A percentile compares a stretch with the other conserved stretches of the same genome.
Conservation (phyloP, 2,113 vertebrate genomes). For the Tetrao urogallus region DNA sequence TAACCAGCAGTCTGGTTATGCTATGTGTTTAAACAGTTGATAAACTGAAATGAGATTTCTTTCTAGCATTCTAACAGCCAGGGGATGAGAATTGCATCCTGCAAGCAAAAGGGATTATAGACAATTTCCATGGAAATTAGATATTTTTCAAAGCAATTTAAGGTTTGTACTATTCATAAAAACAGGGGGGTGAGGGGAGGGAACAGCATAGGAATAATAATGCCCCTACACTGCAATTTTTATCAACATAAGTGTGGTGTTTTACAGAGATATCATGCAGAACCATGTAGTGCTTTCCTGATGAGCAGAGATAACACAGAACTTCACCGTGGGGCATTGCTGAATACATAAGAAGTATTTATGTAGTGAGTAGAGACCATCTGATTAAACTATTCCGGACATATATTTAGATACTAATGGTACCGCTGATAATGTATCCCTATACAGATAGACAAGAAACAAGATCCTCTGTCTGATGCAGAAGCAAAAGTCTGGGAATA, state of each 20-base stretch:
- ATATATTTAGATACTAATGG: background rate
- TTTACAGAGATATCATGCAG: background rate
- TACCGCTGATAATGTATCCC: background rate
- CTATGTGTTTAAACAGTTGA: background rate
- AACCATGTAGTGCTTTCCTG: background rate
- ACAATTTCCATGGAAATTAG: constrained; percentile 20
- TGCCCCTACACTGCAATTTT: background rate
- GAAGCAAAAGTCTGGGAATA: background rate
- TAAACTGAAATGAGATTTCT: constrained; percentile 36
- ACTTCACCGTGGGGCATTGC: no score
- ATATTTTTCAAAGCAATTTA: background rate
- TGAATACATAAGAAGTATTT: background rate
- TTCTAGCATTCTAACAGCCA: constrained; percentile 15
- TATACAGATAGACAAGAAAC: background rate
- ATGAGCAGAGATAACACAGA: background rate
- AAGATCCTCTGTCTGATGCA: background rate
- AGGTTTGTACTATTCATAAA: background rate
- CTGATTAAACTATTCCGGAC: background rate
- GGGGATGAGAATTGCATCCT: background rate
- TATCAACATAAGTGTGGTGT: background rate
- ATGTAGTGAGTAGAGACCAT: background rate
- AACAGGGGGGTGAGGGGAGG: background rate
- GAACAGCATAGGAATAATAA: background rate
- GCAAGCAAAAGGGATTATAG: background rate
- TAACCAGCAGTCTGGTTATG: constrained; percentile 1